Base-by-base conservation (phyloP, 2,888 invertebrate genomes). In the Eugnorisma glareosa region DNA sequence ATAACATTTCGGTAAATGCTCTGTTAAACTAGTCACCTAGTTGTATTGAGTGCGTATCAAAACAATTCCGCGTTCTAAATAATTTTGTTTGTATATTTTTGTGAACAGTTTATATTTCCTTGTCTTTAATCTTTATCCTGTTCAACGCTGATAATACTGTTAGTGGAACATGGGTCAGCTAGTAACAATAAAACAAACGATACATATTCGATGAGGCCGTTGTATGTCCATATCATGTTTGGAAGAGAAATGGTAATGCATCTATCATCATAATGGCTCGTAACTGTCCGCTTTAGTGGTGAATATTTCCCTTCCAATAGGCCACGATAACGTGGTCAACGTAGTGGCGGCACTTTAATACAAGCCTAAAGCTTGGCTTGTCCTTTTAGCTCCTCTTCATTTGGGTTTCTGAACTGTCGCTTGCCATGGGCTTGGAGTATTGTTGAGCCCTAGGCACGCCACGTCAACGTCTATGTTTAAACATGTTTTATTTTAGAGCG, bases 31-130 rank as follows among this genome's bases (percentile, higher is more conserved):
- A 70, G 63, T 86, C 73, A 71, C 75, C 86, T 72, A 83, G 73
- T 79, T 86, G 63, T 68, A 78, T 73, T 73, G 69, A 75, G 73
- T 68, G 80, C 84, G 73, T 73, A 86, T 79, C 80, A 73, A 83
- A 86, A 83, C 84, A 83, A 86, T 86, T 75, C 74, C 84, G 70
- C 72, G 69, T 86, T 71, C 67, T 70, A 54, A 86, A 84, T 83
- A 73, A 75, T 66, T 75, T 74, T 51, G 13, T 75, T 71, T 63
- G 57, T 80, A 37, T 67, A 68, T 71, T 72, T 82, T 82, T 61
- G 61, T 67, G 45, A 43, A 64, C 35, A 35, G 18, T 64, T 72
- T 71, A 77, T 85, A 40, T 85, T 82, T 64, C 61, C 31, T 74
- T 67, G 64, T 64, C 63, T 81, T 63, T n/a, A 35, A 5, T 35